Evolutionary conservation across 2,888 invertebrate species (phyloP), one percentile per base, ranked within the genome.

Genomic region (Caenorhabditis sp.): DNA sequence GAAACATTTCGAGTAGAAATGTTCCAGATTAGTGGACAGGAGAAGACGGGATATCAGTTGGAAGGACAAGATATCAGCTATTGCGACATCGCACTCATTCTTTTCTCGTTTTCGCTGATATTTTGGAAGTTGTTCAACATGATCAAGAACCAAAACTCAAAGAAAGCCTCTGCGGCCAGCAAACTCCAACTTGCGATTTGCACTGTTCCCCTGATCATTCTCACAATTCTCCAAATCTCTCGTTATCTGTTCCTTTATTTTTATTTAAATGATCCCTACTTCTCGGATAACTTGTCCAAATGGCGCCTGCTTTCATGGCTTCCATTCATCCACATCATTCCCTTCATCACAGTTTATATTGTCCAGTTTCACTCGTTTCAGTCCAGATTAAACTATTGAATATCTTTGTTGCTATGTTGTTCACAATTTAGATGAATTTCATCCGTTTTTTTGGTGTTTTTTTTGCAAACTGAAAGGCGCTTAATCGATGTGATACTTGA

Each of bases 241-340:
- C 55, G 55, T 22, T 28, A 28, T 9, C 1, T 28, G 1, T 28
- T 55, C n/a, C 55, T 26, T n/a, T 4, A 28, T 28, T 28, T 15
- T 28, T 22, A 22, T 28, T 13, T 28, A 15, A 28, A 55, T n/a
- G 15, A 26, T 8, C 55, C 55, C 0, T n/a, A 9, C 3, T 55
- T 55, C n/a, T 55, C 28, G 1, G 28, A n/a, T 4, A 28, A 55
- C 28, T 55, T 8, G 5, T n/a, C 55, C 26, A 26, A 22, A n/a
- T 55, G 55, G 55, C 15, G n/a, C 8, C n/a, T 55, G 55, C 11
- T 55, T 22, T 28, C 55, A 4, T 55, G 55, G 55, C 55, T 55
- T 15, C 55, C 55, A n/a, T 26, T 28, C n/a, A 26, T 55, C n/a
- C 28, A 55, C 28, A 28, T 28, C n/a, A 9, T 55, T 5, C 55